phyloP scores from a whole-genome alignment of 2,113 vertebrate species.

The Pygoscelis antarcticus region DNA sequence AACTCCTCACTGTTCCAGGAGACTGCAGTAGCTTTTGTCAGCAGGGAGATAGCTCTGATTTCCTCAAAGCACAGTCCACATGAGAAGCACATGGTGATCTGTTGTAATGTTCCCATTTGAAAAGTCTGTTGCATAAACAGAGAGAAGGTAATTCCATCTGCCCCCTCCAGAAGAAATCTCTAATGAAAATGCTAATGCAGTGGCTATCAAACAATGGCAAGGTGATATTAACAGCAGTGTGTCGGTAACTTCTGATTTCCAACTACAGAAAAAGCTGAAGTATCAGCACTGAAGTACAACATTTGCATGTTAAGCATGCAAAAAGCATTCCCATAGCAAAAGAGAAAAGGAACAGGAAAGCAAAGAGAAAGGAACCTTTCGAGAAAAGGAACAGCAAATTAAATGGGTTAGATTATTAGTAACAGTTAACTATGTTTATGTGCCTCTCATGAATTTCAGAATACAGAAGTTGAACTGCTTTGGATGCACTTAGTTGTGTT shows the following conservation, averaged over 20 bases:
- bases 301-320: not conserved
- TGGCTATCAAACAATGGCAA: not conserved
- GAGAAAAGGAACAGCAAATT: not conserved
- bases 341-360: not conserved
- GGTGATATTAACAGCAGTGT: not conserved
- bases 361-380: not conserved
- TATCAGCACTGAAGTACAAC: not conserved
- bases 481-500: not conserved
- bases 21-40: not conserved
- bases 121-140: slow-evolving; percentile 1
- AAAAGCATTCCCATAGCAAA: not conserved
- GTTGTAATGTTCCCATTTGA: not conserved
- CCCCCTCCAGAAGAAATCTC: not conserved
- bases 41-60: not conserved
- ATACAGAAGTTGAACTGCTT: not conserved
- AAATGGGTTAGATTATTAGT: not conserved
- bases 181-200: slow-evolving; percentile 2
- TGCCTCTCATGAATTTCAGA: not conserved
- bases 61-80: not conserved
- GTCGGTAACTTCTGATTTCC: not conserved
- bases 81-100: not conserved
- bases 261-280: not conserved
- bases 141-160: slow-evolving; percentile 5
- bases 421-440: not conserved
- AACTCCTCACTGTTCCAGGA: not conserved